Percentiles rank a stretch among this genome's conserved stretches.
Evolutionary conservation across 2,888 invertebrate genomes (phyloP).

Genomic region (Ligdia adustata): DNA sequence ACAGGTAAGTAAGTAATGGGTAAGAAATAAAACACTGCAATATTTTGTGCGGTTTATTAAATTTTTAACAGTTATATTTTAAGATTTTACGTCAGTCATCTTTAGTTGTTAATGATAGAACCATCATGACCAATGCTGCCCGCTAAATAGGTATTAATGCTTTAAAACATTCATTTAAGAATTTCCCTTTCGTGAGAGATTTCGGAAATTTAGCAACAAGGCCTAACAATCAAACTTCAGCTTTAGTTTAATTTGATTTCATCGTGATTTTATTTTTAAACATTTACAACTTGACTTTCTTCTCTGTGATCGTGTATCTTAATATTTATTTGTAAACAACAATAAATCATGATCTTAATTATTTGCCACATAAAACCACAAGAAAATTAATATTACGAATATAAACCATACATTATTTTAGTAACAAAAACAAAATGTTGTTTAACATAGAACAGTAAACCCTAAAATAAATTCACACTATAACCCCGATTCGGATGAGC

Average conservation of each 20-base stretch:
- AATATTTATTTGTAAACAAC: no score
- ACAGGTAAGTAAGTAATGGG: neutral
- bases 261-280: conserved; percentile 64
- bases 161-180: conserved; percentile 3
- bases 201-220: neutral
- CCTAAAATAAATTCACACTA: no score
- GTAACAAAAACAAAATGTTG: no score
- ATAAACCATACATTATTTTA: no score
- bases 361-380: no score
- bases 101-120: conserved; percentile 55
- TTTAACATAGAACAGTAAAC: no score
- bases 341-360: no score
- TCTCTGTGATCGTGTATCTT: conserved; percentile 1
- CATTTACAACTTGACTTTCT: conserved; percentile 17
- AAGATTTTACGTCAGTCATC: conserved; percentile 82
- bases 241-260: conserved; percentile 40
- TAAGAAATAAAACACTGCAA: conserved; percentile 54
- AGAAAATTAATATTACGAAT: no score
- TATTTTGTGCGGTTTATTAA: conserved; percentile 83
- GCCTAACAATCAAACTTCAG: conserved; percentile 6
- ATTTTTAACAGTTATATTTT: conserved; percentile 76
- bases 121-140: conserved; percentile 35
- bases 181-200: neutral
- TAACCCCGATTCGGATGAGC: no score
- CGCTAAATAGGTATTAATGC: conserved; percentile 10